Conservation (phyloP, 1,140 invertebrate species). For the Anoplophora glabripennis region DNA sequence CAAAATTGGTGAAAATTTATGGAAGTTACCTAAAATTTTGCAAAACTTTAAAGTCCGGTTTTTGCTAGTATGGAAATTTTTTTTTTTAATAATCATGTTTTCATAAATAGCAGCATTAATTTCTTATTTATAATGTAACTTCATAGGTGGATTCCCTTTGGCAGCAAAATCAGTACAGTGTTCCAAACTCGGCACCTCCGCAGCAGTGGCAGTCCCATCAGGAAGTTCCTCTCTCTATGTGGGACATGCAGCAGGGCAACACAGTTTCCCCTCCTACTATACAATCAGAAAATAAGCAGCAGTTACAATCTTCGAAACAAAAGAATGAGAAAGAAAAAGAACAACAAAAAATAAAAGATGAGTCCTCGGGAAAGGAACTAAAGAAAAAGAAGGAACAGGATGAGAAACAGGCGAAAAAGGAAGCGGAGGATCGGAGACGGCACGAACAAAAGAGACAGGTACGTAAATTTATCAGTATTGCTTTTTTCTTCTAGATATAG, state of each 20-base stretch:
- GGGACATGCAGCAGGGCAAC: conserved; percentile 42
- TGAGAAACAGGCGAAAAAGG: conserved; percentile 52
- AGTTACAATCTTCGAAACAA: conserved; percentile 18
- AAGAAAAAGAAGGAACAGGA: conserved; percentile 46
- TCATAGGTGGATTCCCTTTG: conserved; percentile 41
- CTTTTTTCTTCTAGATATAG: too few species aligned
- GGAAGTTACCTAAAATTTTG: too few species aligned
- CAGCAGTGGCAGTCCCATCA: conserved; percentile 29
- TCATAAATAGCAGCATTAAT: too few species aligned
- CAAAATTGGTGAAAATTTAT: too few species aligned
- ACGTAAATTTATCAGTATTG: conserved; percentile 2
- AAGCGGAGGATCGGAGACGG: conserved; percentile 43
- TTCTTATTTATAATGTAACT: background rate
- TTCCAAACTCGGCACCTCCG: conserved; percentile 17
- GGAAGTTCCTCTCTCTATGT: conserved; percentile 42
- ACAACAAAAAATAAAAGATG: conserved; percentile 41
- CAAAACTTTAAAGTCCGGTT: too few species aligned
- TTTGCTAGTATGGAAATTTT: too few species aligned
- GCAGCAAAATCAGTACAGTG: conserved; percentile 30
- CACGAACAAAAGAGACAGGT: conserved; percentile 33
- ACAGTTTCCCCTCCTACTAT: conserved; percentile 2
- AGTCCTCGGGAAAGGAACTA: conserved; percentile 46
- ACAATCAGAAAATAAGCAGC: conserved; percentile 14
- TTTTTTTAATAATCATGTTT: too few species aligned
- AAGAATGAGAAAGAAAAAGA: conserved; percentile 50